These are phyloP conservation scores for Oreotrochilus melanogaster DNA, from an alignment of 2,113 vertebrate genomes.

Conservation along the genomic window DNA sequence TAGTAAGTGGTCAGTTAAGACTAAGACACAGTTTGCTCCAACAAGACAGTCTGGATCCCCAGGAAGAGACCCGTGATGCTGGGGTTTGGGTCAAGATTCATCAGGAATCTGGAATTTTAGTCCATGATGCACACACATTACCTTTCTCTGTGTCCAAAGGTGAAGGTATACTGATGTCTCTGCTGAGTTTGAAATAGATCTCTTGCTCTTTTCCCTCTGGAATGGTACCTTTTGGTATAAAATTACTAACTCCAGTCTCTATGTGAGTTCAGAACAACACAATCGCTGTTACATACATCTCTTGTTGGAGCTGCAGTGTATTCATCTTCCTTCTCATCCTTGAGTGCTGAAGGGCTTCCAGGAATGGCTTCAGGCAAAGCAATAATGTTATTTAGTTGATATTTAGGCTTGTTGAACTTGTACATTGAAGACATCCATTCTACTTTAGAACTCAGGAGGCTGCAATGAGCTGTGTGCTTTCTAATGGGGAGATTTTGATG, in stretches of 20 bases:
- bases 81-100: constrained; percentile 80
- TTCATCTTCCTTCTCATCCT: constrained; percentile 95
- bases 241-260: constrained; percentile 97
- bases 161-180: constrained; percentile 98
- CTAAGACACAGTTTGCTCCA: constrained; percentile 89
- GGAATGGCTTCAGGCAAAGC: constrained; percentile 85
- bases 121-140: constrained; percentile 98
- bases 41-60: constrained; percentile 89
- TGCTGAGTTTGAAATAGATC: constrained; percentile 99
- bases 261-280: constrained; percentile 95
- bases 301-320: constrained; percentile 96
- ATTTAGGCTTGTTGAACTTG: constrained; percentile 85
- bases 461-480: constrained; percentile 82
- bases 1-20: constrained; percentile 88
- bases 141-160: constrained; percentile 99
- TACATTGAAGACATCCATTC: constrained; percentile 83
- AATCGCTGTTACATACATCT: constrained; percentile 95
- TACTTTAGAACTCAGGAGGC: constrained; percentile 80
- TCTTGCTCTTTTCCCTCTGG: constrained; percentile 96
- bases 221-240: constrained; percentile 97
- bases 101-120: constrained; percentile 91
- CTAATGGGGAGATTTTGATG: constrained; percentile 71
- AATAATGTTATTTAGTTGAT: constrained; percentile 85
- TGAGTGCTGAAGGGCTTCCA: constrained; percentile 91
- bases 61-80: constrained; percentile 90